A percentile compares a stretch with the other conserved stretches of the same genome.
These are phyloP conservation scores for Eumerus sabulonum DNA, from an alignment of 2,888 invertebrate genomes.

Conservation along the genomic window DNA sequence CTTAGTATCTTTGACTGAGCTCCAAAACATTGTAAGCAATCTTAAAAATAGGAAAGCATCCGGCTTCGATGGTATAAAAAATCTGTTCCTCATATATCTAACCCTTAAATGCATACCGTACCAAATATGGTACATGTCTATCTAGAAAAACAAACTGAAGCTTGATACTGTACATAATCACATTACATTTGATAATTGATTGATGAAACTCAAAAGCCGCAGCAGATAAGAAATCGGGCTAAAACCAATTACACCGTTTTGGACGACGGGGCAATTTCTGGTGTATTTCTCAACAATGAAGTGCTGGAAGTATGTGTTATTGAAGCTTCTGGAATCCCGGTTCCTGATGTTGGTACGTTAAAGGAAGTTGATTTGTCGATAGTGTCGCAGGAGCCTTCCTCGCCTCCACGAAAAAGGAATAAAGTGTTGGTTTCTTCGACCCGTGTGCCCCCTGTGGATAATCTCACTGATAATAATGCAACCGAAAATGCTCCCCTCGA, in stretches of 20 bases:
- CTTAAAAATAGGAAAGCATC: too few relatives aligned
- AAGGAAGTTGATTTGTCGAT: conserved; percentile 25
- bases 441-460: conserved; percentile 20
- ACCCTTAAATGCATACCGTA: neutral
- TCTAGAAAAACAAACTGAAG: neutral
- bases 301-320: conserved; percentile 20
- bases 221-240: conserved; percentile 24
- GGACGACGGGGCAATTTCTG: conserved; percentile 19
- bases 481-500: conserved; percentile 6
- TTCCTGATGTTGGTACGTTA: conserved; percentile 32
- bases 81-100: too few relatives aligned
- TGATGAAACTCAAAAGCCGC: conserved; percentile 33
- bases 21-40: too few relatives aligned
- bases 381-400: conserved; percentile 25
- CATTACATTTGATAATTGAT: conserved; percentile 10
- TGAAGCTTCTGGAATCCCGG: conserved; percentile 37
- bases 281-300: conserved; percentile 20
- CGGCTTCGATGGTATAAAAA: too few relatives aligned
- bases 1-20: too few relatives aligned
- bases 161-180: neutral
- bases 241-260: conserved; percentile 32
- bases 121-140: neutral
- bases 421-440: conserved; percentile 11
- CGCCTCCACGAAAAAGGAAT: conserved; percentile 16
- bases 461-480: conserved; percentile 12